Evolutionary conservation across 2,113 vertebrate species (phyloP), one percentile per base, ranked within the genome.

Genomic region (Mormyrus iriodes): DNA sequence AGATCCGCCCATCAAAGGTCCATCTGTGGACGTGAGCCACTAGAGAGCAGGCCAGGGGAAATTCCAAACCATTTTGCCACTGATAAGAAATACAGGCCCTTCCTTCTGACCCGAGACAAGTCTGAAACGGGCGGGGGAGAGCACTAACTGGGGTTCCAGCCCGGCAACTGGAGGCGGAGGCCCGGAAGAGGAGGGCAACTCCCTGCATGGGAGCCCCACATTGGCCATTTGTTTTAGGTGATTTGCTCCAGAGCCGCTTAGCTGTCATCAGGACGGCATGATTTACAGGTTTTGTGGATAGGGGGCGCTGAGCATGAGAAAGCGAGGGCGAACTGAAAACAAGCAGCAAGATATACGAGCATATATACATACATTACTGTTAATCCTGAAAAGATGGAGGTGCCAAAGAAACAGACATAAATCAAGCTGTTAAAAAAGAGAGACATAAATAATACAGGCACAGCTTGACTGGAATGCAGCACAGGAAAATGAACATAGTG

Each of bases 351-450:
- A 89, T 44, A 89, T 87, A 90, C 3, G 73, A 88, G 76, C 27
- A 46, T 85, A 88, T 86, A 88, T 87, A 89, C 89, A 89, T 87
- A 89, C 89, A 91, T 87, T 85, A 61, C 24, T 42, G 88, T 76
- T 90, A 87, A 91, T 91, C 86, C 90, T 44, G 39, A 31, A 87
- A 85, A 86, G 61, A 91, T 53, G 19, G 48, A 90, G 31, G 49
- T 44, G 79, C 35, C 27, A 87, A 88, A 61, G 91, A 88, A 87
- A 89, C 90, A 21, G 85, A 73, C n/a, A 73, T 39, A 88, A 90
- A 89, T 89, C 44, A 7, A 31, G 39, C 48, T 46, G 53, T 58
- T 69, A n/a, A 44, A 79, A 88, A 44, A 35, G 88, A 90, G 88
- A 35, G 21, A 79, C 89, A 90, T 83, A 90, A 90, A 91, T 88